These are phyloP conservation scores for Criorhina ranunculi DNA, from an alignment of 2,888 invertebrate genomes.

Conservation along the genomic window DNA sequence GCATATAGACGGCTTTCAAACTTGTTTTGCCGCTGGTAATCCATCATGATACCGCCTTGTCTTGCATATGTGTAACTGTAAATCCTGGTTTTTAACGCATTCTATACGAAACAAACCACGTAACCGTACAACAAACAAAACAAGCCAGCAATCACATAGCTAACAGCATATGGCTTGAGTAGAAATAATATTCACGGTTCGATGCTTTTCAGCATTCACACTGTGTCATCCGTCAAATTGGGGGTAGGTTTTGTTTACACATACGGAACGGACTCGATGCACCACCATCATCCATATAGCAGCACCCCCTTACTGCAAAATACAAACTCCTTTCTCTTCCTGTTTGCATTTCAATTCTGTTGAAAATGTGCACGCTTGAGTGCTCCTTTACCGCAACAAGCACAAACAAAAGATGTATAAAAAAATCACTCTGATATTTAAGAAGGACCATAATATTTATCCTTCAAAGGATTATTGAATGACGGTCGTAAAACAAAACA, in stretches of 20 bases:
- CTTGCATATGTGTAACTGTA: constrained; percentile 5
- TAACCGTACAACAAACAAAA: not conserved
- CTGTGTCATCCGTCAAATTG: constrained; percentile 47
- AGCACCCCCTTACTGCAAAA: not conserved
- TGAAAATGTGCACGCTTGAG: constrained; percentile 12
- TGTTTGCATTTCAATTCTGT: constrained; percentile 1
- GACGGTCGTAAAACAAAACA: constrained; percentile 48
- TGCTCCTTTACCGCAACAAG: constrained; percentile 2
- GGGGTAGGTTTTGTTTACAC: constrained; percentile 55
- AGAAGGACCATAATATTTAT: not conserved
- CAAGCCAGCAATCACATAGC: not conserved
- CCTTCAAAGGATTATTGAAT: not conserved
- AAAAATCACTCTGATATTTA: not conserved
- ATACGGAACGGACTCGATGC: constrained; percentile 43
- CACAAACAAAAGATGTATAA: not conserved
- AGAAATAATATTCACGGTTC: constrained; percentile 44
- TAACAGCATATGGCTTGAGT: constrained; percentile 45
- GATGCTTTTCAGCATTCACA: constrained; percentile 15
- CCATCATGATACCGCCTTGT: constrained; percentile 32
- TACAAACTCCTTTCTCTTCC: not conserved
- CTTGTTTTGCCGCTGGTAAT: constrained; percentile 8
- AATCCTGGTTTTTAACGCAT: constrained; percentile 26
- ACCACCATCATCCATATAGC: constrained; percentile 15
- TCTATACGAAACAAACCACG: constrained; percentile 26
- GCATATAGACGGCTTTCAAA: constrained; percentile 12